phyloP scores from a whole-genome alignment of 23 tunicate genomes.

The Diplosoma virens region DNA sequence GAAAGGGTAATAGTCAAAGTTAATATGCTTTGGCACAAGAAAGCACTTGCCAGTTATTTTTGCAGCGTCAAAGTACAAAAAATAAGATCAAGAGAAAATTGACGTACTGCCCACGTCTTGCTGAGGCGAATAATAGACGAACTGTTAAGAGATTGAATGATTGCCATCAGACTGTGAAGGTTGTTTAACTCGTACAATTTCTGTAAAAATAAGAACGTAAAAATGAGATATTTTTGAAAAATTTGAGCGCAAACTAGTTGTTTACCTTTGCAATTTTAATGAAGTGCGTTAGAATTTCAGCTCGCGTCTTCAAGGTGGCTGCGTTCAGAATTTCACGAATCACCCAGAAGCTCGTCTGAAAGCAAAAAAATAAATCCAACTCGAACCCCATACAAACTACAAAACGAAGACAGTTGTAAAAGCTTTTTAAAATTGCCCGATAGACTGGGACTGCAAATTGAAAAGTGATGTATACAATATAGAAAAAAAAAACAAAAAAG shows the following conservation, averaged over 20 bases:
- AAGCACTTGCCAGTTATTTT: too few species aligned
- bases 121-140: constrained; percentile 77
- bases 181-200: constrained; percentile 86
- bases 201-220: background rate
- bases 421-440: too few species aligned
- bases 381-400: too few species aligned
- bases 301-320: constrained; percentile 62
- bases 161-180: constrained; percentile 97
- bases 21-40: too few species aligned
- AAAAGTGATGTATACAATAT: too few species aligned
- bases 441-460: too few species aligned
- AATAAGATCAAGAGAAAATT: too few species aligned
- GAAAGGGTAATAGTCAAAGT: too few species aligned
- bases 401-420: too few species aligned
- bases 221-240: background rate
- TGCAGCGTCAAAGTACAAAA: too few species aligned
- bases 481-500: too few species aligned
- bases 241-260: too few species aligned
- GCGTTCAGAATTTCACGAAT: constrained; percentile 85
- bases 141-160: constrained; percentile 81
- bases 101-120: constrained; percentile 98
- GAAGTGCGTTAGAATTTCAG: constrained; percentile 75
- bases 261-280: constrained; percentile 84
- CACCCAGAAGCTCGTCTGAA: constrained; percentile 88
- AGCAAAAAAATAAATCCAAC: background rate